Conservation (phyloP, 37 sponge, comb jelly and placozoan genomes). For the Diacarnus erythraeanus region DNA sequence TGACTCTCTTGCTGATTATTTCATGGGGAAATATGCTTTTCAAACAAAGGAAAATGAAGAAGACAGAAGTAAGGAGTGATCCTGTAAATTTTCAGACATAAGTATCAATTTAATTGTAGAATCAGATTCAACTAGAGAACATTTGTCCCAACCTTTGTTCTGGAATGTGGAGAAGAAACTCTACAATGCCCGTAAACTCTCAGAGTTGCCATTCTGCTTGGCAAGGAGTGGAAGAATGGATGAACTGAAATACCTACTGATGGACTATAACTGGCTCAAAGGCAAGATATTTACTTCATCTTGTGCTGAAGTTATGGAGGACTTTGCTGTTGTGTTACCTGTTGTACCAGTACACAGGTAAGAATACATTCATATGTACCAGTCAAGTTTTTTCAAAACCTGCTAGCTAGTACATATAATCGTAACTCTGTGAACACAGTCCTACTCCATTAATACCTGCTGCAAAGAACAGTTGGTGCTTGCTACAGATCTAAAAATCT, state of each 20-base stretch:
- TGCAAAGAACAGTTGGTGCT: too few species aligned
- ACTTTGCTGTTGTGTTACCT: slow-evolving; percentile 53
- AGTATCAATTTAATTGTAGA: neutral
- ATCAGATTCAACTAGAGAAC: neutral
- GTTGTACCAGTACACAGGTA: slow-evolving; percentile 56
- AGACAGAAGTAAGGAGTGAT: neutral
- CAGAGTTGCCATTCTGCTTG: slow-evolving; percentile 67
- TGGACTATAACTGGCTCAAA: slow-evolving; percentile 58
- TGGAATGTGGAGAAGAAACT: slow-evolving; percentile 13
- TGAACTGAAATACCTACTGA: slow-evolving; percentile 50
- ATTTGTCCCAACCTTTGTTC: slow-evolving; percentile 35
- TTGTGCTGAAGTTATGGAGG: slow-evolving; percentile 31
- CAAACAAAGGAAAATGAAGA: neutral
- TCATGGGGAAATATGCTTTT: slow-evolving; percentile 25
- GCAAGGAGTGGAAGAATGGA: slow-evolving; percentile 9
- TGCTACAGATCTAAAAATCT: too few species aligned
- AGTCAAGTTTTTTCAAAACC: too few species aligned
- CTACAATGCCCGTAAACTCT: slow-evolving; percentile 67
- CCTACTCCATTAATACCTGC: too few species aligned
- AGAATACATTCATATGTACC: neutral
- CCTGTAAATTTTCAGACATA: neutral
- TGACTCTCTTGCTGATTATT: slow-evolving; percentile 51
- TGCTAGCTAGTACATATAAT: too few species aligned
- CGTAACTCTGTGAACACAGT: too few species aligned
- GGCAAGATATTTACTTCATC: slow-evolving; percentile 24